phyloP scores from a whole-genome alignment of 2,797 vertebrate genomes.

The Eulemur albifrons region DNA sequence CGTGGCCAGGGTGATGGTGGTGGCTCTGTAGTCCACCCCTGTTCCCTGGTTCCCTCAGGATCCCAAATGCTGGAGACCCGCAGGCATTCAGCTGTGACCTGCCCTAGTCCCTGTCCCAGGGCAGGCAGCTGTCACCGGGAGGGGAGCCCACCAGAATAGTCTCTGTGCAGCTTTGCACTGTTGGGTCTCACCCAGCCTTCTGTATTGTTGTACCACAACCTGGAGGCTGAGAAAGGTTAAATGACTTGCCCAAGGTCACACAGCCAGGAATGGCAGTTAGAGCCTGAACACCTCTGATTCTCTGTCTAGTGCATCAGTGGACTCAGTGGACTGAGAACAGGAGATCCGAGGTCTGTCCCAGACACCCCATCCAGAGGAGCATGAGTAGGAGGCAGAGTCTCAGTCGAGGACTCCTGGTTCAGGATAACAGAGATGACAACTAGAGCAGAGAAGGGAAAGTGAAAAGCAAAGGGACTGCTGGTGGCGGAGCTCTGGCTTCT shows the following conservation, averaged over 20 bases:
- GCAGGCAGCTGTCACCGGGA: background rate
- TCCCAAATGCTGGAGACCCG: background rate
- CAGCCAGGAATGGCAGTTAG: background rate
- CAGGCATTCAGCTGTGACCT: background rate
- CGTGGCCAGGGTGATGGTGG: background rate
- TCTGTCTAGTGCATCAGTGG: background rate
- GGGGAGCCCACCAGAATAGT: background rate
- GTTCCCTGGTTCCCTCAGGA: background rate
- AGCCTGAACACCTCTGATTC: background rate
- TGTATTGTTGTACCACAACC: background rate
- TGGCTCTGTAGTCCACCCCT: background rate
- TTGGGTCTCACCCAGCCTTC: background rate
- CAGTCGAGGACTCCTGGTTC: background rate
- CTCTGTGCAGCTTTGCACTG: background rate
- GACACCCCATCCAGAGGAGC: background rate
- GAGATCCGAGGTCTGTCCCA: background rate
- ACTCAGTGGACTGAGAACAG: background rate
- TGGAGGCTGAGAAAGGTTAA: background rate
- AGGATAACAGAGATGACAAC: background rate
- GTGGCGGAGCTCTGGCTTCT: constrained; percentile 22
- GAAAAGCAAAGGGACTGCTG: background rate
- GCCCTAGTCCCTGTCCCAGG: background rate
- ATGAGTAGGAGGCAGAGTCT: background rate
- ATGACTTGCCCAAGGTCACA: background rate
- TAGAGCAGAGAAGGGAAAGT: background rate